Base-by-base conservation (phyloP, 2,113 vertebrate species). In the Galeopterus variegatus region DNA sequence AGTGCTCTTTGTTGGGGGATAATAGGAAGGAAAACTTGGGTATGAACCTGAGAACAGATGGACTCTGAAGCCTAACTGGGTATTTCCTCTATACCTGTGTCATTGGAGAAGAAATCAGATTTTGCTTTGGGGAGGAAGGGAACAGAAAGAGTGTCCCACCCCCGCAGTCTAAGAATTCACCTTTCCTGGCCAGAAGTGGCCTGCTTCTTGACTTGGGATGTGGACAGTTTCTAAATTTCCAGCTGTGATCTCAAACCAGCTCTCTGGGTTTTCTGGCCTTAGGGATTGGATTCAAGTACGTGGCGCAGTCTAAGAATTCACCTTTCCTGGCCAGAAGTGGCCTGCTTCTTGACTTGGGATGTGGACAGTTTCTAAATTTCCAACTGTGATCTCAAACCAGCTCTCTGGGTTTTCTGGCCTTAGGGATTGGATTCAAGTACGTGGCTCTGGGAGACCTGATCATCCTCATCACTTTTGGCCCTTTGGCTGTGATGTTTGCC, bases 381-480 rank as follows among this genome's bases (percentile, higher is more conserved):
- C 58, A 33, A 93, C 62, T 36, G 13, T 14, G 60, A 18, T 77
- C 96, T 97, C 80, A 97, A 23, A 21, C 65, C 41, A 6, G 0
- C 52, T 93, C 85, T 98, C 93, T 98, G 77, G 87, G 64, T 97
- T 98, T 96, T 97, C 65, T 92, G 96, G 89, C 80, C 28, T 0
- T 98, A 99, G 99, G 99, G 26, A 99, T 99, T 5, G 99, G 99
- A 85, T 99, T 99, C 94, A 99, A 99, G 90, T 99, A 99, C 8
- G 99, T 99, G 84, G 99, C 99, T 0, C 99, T 99, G 31, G 99
- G 99, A 11, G 99, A 99, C 64, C 98, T 99, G 93, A 98, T 99
- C 50, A 99, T 99, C 98, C 99, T 99, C 97, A 99, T 99, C 98
- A 99, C 99, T 13, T 99, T 99, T 1, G 99, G 99, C 92, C 99